Percentiles rank a stretch among this genome's conserved stretches.
Evolutionary conservation across 92 coral and sea anemone species (phyloP).

Genomic region (Parazoanthus swiftii): DNA sequence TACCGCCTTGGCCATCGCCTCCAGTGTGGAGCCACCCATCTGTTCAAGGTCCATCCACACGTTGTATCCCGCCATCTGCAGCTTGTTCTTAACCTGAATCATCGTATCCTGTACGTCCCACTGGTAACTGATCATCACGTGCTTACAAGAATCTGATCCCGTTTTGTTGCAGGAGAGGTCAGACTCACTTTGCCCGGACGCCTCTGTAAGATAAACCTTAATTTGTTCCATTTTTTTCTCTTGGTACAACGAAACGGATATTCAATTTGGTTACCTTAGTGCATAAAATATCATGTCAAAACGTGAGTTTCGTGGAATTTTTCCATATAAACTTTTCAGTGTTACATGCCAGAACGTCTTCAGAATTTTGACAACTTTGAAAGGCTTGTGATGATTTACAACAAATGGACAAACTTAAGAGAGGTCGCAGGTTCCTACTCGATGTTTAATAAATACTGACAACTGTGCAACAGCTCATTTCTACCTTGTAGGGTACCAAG

Average conservation of each 20-base stretch:
- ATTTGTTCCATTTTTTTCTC: too few species aligned
- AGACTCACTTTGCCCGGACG: neutral
- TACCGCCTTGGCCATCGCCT: constrained; percentile 85
- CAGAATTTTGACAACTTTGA: neutral
- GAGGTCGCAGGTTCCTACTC: too few species aligned
- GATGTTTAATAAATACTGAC: too few species aligned
- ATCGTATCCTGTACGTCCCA: constrained; percentile 76
- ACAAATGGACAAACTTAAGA: neutral
- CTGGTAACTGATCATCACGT: constrained; percentile 85
- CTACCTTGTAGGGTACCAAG: too few species aligned
- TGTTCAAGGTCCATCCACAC: constrained; percentile 92
- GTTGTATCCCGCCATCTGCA: constrained; percentile 71
- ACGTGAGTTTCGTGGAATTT: too few species aligned
- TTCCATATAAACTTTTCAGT: too few species aligned
- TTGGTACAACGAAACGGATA: neutral
- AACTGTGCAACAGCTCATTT: too few species aligned
- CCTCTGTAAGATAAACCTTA: neutral
- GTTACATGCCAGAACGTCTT: too few species aligned
- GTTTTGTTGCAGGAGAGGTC: neutral
- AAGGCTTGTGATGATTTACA: neutral
- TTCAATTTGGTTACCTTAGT: neutral
- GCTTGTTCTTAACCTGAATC: constrained; percentile 66
- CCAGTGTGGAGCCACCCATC: constrained; percentile 88
- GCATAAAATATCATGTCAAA: neutral
- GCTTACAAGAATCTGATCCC: constrained; percentile 36